These are phyloP conservation scores for Antigone vipio DNA, from an alignment of 2,113 vertebrate species.

Conservation along the genomic window DNA sequence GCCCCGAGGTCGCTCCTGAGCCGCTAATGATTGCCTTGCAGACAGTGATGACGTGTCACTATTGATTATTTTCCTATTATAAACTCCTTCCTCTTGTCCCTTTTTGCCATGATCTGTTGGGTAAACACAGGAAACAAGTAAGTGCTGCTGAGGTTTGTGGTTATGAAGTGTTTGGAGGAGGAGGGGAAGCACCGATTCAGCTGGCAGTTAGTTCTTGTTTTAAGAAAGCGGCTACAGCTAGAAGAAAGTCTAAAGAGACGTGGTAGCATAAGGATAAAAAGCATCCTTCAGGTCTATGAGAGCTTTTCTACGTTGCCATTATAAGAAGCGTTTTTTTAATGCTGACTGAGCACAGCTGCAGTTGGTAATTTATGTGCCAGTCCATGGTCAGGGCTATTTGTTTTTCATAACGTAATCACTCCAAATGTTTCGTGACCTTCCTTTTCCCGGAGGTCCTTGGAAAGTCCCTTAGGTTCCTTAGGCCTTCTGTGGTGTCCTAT, in stretches of 20 bases:
- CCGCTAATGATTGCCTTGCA: conserved; percentile 34
- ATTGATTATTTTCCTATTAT: conserved; percentile 60
- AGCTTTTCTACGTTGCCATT: neutral
- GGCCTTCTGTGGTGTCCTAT: neutral
- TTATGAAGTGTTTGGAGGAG: neutral
- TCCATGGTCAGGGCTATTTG: neutral
- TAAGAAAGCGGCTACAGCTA: neutral
- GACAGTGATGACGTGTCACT: conserved; percentile 26
- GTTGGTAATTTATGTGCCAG: neutral
- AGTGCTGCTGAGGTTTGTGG: neutral
- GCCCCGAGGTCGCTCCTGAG: conserved; percentile 43
- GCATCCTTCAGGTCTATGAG: accelerated
- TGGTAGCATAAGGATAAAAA: neutral
- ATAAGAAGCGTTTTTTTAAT: neutral
- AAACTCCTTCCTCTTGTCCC: conserved; percentile 33
- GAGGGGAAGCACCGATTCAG: neutral
- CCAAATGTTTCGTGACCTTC: neutral
- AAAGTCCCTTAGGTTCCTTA: neutral
- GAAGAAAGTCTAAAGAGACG: neutral
- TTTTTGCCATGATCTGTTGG: conserved; percentile 45
- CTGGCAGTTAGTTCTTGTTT: neutral
- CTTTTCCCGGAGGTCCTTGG: neutral
- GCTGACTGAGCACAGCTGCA: neutral
- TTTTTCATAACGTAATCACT: neutral
- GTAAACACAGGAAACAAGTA: conserved; percentile 28